Conservation (phyloP, 2,113 vertebrate species). For the Odontophorus gujanensis region DNA sequence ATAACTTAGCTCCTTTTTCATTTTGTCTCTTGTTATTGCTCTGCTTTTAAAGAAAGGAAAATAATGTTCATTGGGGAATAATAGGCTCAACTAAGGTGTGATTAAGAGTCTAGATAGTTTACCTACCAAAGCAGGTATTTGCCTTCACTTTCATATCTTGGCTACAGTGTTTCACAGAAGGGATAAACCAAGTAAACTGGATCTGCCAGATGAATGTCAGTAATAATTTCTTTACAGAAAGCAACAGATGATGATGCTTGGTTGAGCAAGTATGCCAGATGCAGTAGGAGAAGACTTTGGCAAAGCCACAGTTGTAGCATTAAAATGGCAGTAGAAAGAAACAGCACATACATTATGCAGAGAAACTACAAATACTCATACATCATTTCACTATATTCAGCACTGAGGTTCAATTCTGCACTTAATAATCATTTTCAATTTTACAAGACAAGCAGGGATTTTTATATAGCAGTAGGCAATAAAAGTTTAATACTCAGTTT, state of each 20-base stretch:
- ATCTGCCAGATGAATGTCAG: not conserved
- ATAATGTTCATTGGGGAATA: not conserved
- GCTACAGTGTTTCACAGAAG: conserved; percentile 10
- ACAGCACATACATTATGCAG: not conserved
- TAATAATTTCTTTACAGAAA: conserved; percentile 9
- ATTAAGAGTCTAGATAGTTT: not conserved
- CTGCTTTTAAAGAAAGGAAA: conserved; percentile 33
- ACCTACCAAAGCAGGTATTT: not conserved
- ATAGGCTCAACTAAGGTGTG: not conserved
- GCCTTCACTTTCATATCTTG: not conserved
- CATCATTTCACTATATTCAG: not conserved
- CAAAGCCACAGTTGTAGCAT: not conserved
- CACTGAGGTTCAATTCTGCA: not conserved
- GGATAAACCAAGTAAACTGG: conserved; percentile 1
- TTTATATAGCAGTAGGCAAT: not conserved
- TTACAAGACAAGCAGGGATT: not conserved
- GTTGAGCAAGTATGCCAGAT: conserved; percentile 1
- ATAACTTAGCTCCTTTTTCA: not conserved
- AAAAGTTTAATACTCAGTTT: not conserved
- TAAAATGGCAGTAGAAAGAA: conserved; percentile 6
- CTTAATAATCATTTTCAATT: conserved; percentile 10
- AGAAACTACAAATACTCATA: not conserved
- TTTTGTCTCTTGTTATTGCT: not conserved
- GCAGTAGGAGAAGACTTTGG: not conserved
- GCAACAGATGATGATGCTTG: not conserved